These are phyloP conservation scores for Xyrauchen texanus DNA, from an alignment of 2,113 vertebrate species.

Conservation along the genomic window DNA sequence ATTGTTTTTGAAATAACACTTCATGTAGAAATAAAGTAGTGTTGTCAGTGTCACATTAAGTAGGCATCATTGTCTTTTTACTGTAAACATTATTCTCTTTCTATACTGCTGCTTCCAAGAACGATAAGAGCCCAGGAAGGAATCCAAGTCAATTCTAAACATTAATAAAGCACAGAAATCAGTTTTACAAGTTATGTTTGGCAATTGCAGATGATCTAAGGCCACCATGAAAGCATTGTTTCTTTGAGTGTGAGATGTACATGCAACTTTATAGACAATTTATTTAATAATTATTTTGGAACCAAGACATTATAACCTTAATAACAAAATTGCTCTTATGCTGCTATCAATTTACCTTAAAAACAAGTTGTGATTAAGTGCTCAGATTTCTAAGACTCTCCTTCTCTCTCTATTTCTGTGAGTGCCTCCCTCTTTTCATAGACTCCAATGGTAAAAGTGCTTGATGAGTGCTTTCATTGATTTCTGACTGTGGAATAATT, in stretches of 20 bases:
- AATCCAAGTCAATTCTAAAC: not conserved
- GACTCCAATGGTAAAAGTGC: too few species aligned
- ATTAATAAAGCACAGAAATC: not conserved
- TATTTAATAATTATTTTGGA: not conserved
- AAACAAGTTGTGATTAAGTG: not conserved
- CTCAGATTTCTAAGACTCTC: conserved; percentile 32
- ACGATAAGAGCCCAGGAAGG: not conserved
- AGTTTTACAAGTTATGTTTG: not conserved
- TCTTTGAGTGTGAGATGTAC: not conserved
- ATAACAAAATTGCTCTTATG: too few species aligned
- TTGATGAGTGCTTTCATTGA: not conserved
- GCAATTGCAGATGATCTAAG: not conserved
- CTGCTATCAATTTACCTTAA: not conserved
- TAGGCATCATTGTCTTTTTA: not conserved
- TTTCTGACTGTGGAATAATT: conserved; percentile 58
- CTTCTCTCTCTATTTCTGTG: not conserved
- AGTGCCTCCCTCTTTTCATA: too few species aligned
- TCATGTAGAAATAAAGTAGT: not conserved
- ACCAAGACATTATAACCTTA: not conserved
- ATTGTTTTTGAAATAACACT: not conserved
- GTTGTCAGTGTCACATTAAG: not conserved
- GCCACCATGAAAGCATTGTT: not conserved
- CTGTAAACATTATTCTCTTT: not conserved
- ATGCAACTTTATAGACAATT: not conserved
- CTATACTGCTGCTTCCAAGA: not conserved